These are phyloP conservation scores for Lagopus leucura DNA, from an alignment of 2,113 vertebrate genomes.

Conservation along the genomic window DNA sequence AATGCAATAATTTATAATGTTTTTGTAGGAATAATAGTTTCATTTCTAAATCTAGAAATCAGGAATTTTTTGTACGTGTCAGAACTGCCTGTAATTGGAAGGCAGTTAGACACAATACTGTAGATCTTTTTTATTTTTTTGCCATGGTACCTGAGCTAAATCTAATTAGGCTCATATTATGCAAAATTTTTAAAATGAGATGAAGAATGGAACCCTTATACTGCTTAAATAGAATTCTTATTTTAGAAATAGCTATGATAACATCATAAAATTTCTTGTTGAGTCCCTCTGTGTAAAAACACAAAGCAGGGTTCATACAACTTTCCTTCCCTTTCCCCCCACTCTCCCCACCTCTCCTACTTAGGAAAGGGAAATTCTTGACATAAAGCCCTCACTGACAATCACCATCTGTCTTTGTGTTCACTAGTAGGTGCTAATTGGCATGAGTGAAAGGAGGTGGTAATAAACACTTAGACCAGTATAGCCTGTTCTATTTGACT, in stretches of 20 bases:
- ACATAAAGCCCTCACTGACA: slow-evolving; percentile 32
- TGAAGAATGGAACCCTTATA: slow-evolving; percentile 23
- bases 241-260: slow-evolving; percentile 31
- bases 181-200: neutral
- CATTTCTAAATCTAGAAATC: neutral
- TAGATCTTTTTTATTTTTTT: neutral
- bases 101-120: neutral
- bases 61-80: neutral
- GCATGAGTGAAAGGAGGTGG: slow-evolving; percentile 42
- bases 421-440: slow-evolving; percentile 72
- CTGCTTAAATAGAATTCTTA: slow-evolving; percentile 14
- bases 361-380: slow-evolving; percentile 56
- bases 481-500: neutral
- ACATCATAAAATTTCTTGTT: slow-evolving; percentile 41
- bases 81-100: neutral
- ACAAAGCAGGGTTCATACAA: slow-evolving; percentile 33
- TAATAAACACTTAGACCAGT: slow-evolving; percentile 61
- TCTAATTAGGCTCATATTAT: neutral
- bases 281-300: slow-evolving; percentile 42
- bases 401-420: slow-evolving; percentile 54
- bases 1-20: neutral
- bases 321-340: neutral
- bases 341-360: neutral
- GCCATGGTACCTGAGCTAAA: neutral
- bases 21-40: neutral